Evolutionary conservation across 2,797 vertebrate species (phyloP).

Genomic region (Gastrophryne carolinensis): DNA sequence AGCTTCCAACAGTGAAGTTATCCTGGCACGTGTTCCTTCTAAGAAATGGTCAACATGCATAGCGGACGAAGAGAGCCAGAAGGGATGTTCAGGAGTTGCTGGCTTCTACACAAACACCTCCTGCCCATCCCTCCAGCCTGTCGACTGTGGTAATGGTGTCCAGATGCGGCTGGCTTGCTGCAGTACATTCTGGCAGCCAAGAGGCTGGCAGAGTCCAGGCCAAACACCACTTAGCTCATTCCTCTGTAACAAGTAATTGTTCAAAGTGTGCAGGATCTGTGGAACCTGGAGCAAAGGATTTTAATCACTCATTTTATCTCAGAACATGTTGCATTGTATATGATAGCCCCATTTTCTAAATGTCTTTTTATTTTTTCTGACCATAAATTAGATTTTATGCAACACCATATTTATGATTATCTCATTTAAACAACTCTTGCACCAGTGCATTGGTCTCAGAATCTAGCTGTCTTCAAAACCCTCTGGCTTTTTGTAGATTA

Average conservation of each 20-base stretch:
- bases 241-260: constrained; percentile 28
- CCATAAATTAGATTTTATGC: too few relatives aligned
- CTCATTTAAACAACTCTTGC: too few relatives aligned
- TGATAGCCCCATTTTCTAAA: too few relatives aligned
- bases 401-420: too few relatives aligned
- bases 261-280: neutral
- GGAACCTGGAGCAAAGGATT: neutral
- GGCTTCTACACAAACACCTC: constrained; percentile 42
- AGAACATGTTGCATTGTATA: too few relatives aligned
- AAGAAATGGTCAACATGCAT: constrained; percentile 29
- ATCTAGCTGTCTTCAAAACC: too few relatives aligned
- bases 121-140: constrained; percentile 35
- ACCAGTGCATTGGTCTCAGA: too few relatives aligned
- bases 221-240: constrained; percentile 27
- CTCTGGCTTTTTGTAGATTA: too few relatives aligned
- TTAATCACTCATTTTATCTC: too few relatives aligned
- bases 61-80: constrained; percentile 22
- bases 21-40: constrained; percentile 29
- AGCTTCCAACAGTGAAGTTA: constrained; percentile 43
- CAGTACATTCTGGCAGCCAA: constrained; percentile 43
- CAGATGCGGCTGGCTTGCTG: constrained; percentile 26
- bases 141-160: constrained; percentile 28
- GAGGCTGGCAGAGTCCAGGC: neutral
- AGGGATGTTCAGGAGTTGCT: constrained; percentile 41
- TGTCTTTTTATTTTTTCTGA: too few relatives aligned